Percentiles rank a stretch among this genome's conserved stretches.
Conservation (phyloP, 2,888 invertebrate species). For the Nyleta sp. region DNA sequence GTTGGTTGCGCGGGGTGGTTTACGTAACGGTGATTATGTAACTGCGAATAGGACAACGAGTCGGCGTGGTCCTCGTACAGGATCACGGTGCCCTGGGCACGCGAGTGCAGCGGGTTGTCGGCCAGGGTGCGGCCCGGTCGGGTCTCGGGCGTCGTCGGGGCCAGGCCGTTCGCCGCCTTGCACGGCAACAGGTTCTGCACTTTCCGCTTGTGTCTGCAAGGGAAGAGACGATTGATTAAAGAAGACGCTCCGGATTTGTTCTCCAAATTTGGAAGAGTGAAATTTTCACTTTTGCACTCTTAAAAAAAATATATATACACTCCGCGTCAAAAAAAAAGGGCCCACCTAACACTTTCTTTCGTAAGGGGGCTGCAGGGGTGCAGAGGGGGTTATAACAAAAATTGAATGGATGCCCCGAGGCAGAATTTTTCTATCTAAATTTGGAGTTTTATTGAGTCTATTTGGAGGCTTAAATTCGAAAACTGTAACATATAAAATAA, state of each 20-base stretch:
- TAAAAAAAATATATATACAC: no score
- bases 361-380: no score
- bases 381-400: no score
- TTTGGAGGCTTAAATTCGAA: no score
- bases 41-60: conserved; percentile 84
- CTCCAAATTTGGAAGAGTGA: no score
- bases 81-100: conserved; percentile 83
- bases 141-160: conserved; percentile 81
- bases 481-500: no score
- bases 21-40: conserved; percentile 75
- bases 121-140: conserved; percentile 79
- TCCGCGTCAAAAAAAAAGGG: no score
- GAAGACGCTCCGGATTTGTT: background rate
- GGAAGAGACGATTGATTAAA: conserved; percentile 62
- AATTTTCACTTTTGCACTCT: no score
- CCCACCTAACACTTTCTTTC: no score
- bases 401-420: no score
- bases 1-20: conserved; percentile 76
- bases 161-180: conserved; percentile 86
- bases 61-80: conserved; percentile 92
- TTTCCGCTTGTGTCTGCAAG: conserved; percentile 92
- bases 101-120: conserved; percentile 82
- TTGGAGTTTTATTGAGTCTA: no score
- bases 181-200: conserved; percentile 93
- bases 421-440: no score